phyloP scores from a whole-genome alignment of 2,888 invertebrate genomes.

The Alsophila aescularia region DNA sequence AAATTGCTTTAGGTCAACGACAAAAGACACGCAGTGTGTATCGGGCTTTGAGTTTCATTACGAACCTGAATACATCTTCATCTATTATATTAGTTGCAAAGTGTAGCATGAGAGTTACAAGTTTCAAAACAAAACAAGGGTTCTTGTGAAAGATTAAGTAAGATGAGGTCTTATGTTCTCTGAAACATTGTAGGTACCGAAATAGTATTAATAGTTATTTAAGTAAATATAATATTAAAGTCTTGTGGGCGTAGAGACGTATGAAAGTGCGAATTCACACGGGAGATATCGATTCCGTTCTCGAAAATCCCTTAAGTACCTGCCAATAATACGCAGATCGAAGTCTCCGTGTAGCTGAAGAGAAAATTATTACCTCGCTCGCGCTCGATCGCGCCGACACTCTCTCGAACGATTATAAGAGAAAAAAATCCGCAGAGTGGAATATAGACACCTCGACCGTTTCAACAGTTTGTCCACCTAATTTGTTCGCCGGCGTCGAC shows the following conservation, averaged over 20 bases:
- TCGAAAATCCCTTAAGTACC: slow-evolving; percentile 62
- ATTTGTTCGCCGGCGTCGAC: slow-evolving; percentile 82
- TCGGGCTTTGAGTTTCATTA: slow-evolving; percentile 23
- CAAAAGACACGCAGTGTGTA: slow-evolving; percentile 35
- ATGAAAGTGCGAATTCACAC: slow-evolving; percentile 35
- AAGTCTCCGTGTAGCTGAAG: slow-evolving; percentile 61
- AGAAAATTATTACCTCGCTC: slow-evolving; percentile 77
- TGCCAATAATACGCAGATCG: slow-evolving; percentile 68
- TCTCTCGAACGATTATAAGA: slow-evolving; percentile 69
- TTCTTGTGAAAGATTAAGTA: slow-evolving; percentile 2
- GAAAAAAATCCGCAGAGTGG: slow-evolving; percentile 74
- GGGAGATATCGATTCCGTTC: slow-evolving; percentile 52
- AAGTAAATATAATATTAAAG: background rate
- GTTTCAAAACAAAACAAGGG: background rate
- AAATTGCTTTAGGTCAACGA: slow-evolving; percentile 41
- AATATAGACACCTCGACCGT: slow-evolving; percentile 81
- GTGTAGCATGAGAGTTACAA: too few relatives aligned
- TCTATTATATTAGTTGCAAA: slow-evolving; percentile 6
- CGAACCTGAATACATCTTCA: slow-evolving; percentile 8
- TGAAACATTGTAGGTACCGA: background rate
- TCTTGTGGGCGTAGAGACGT: background rate
- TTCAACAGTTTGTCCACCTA: slow-evolving; percentile 84
- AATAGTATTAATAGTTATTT: background rate
- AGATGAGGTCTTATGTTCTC: background rate
- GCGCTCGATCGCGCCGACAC: slow-evolving; percentile 68